Conservation (phyloP, 2,797 vertebrate species). For the Peromyscus nudipes region DNA sequence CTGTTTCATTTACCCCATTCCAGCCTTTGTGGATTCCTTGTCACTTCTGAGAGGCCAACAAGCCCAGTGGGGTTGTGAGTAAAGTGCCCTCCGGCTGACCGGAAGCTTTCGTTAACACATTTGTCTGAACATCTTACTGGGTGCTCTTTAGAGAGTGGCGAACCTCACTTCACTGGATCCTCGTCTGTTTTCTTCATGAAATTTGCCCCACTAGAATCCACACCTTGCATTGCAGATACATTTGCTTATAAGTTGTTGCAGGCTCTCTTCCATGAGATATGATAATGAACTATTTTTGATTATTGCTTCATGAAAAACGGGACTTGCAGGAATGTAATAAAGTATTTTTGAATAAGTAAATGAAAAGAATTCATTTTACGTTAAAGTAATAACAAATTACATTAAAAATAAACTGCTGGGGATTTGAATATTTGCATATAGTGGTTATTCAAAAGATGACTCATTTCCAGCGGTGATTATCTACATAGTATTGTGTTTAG, state of each 20-base stretch:
- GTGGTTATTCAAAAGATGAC: neutral
- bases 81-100: neutral
- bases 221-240: neutral
- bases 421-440: conserved; percentile 16
- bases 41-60: neutral
- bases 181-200: neutral
- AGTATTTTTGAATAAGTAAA: neutral
- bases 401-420: conserved; percentile 50
- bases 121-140: neutral
- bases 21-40: neutral
- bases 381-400: neutral
- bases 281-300: neutral
- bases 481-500: neutral
- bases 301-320: neutral
- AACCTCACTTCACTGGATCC: neutral
- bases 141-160: neutral
- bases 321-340: neutral
- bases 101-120: neutral
- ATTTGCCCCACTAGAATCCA: neutral
- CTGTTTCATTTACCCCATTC: neutral
- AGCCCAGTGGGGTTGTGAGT: neutral
- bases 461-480: neutral
- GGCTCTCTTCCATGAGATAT: neutral
- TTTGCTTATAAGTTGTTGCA: neutral
- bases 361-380: neutral